Evolutionary conservation across 1,140 invertebrate species (phyloP).

Genomic region (Kradibia gibbosae): DNA sequence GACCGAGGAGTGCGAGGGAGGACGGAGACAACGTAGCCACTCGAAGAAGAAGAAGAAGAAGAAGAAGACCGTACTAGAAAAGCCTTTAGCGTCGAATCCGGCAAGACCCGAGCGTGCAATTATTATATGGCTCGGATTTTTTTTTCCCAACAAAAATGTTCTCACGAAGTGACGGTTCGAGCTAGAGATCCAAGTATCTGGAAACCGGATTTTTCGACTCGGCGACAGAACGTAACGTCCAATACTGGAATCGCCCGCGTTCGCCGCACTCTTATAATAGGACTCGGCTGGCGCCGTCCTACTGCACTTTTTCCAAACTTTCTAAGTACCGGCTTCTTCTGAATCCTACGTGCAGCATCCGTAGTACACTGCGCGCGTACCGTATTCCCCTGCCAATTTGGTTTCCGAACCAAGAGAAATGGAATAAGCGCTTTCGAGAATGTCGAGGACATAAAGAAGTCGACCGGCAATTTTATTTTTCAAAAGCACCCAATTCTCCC

Average conservation of each 20-base stretch:
- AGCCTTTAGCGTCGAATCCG: not conserved
- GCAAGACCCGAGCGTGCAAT: slow-evolving; percentile 24
- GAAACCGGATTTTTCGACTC: slow-evolving; percentile 43
- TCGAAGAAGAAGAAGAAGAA: not conserved
- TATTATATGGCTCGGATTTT: slow-evolving; percentile 37
- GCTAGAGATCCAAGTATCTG: not conserved
- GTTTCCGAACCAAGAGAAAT: too few relatives aligned
- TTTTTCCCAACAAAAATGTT: slow-evolving; percentile 42
- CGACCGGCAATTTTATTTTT: too few relatives aligned
- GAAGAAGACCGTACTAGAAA: slow-evolving; percentile 15
- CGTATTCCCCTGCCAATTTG: too few relatives aligned
- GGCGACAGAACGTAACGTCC: slow-evolving; percentile 21
- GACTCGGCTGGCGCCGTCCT: slow-evolving; percentile 9
- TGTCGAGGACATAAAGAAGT: too few relatives aligned
- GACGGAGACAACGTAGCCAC: not conserved
- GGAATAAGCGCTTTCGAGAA: too few relatives aligned
- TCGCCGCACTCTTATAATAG: slow-evolving; percentile 32
- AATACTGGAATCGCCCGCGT: not conserved
- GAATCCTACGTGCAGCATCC: too few relatives aligned
- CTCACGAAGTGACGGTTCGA: slow-evolving; percentile 40
- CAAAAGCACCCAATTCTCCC: too few relatives aligned
- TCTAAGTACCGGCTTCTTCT: slow-evolving; percentile 14
- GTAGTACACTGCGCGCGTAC: too few relatives aligned
- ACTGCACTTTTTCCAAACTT: slow-evolving; percentile 7
- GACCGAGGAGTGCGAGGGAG: not conserved